Evolutionary conservation across 2,113 vertebrate genomes (phyloP), one percentile per base, ranked within the genome.

Genomic region (Chionodraco myersi): DNA sequence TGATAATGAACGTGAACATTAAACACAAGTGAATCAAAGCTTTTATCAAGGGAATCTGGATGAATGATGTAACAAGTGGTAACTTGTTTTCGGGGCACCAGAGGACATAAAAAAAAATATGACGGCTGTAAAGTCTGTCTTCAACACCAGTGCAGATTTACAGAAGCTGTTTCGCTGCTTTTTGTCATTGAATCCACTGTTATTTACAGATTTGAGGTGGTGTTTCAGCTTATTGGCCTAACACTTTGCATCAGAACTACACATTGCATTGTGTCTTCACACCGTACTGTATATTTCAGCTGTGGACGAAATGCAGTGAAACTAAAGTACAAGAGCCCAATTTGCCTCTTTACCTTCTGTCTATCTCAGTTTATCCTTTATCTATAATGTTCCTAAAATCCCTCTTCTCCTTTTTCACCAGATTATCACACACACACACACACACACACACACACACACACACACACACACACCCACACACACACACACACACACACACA

Each of bases 41-140:
- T 76, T 72, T 41, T 59, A 75, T 60, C 60, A 54, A 47, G 34
- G 7, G 51, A 65, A 64, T 70, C 51, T 64, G 61, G 68, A 69
- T 59, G 26, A 75, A 79, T 90, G 89, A 90, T 87, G 90, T 69
- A 90, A 90, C 64, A 62, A 7, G 69, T 45, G 66, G 87, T 49
- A 92, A 92, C 62, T 71, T 54, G 52, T 53, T 82, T 69, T 53
- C 16, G 56, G 47, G 30, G 41, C 51, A 34, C 2, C 2, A 62
- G 83, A 77, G 58, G 75, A 72, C 52, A 65, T 26, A 73, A 1
- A 41, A 41, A 41, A 7, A 67, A 61, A 72, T 76, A 51, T 49
- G 36, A 62, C 73, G 36, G 10, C 34, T 34, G 14, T 2, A 4
- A 72, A 69, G 62, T 54, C 6, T 44, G 58, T 53, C 21, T 61